A percentile compares a stretch with the other conserved stretches of the same genome.
phyloP scores from a whole-genome alignment of 2,113 vertebrate species.

The Podiceps cristatus region DNA sequence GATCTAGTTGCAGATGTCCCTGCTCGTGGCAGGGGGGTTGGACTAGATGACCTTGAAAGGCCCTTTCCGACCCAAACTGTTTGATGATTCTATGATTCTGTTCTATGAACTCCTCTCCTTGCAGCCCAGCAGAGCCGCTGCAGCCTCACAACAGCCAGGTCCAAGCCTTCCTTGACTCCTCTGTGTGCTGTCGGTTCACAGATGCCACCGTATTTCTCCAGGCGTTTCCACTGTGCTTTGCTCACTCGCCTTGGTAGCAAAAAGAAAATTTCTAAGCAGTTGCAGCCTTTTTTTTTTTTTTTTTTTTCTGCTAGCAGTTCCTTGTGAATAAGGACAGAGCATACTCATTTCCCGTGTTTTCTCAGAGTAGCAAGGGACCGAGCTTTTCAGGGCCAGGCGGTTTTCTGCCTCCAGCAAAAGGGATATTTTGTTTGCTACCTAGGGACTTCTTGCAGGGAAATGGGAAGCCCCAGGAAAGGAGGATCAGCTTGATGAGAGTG shows the following conservation, averaged over 20 bases:
- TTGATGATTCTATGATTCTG: no score
- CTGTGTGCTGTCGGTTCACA: background rate
- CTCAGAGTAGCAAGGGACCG: background rate
- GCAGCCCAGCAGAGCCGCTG: background rate
- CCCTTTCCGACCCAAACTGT: no score
- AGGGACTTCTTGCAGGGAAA: background rate
- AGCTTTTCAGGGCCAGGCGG: background rate
- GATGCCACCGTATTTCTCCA: background rate
- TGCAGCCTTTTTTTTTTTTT: background rate
- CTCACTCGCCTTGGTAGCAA: rapidly evolving
- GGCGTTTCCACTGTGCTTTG: background rate
- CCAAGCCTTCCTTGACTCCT: background rate
- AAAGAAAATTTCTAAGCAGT: background rate
- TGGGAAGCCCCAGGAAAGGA: constrained; percentile 24
- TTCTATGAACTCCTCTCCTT: background rate
- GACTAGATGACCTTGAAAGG: no score
- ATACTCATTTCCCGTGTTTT: background rate
- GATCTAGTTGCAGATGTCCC: no score
- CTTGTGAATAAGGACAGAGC: background rate
- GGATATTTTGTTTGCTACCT: background rate
- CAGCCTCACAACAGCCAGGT: background rate
- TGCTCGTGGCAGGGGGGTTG: no score
- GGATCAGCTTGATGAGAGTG: background rate
- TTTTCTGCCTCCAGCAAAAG: background rate
- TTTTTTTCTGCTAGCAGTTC: background rate